Evolutionary conservation across 2,888 invertebrate species (phyloP).

Genomic region (Drosophila paucipuncta): DNA sequence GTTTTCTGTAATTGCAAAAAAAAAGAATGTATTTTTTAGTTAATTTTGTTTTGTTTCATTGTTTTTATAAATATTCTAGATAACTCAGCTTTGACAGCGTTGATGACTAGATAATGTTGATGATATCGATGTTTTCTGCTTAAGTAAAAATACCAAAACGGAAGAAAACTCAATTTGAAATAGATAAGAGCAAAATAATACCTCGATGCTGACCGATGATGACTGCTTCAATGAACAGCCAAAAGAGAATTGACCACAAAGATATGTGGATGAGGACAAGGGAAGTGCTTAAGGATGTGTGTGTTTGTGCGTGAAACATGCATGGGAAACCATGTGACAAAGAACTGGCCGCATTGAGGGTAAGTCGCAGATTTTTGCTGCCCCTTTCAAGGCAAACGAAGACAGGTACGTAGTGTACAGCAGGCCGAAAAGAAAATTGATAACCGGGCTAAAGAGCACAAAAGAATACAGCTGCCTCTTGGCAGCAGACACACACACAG

Average conservation of each 20-base stretch:
- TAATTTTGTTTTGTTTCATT: slow-evolving; percentile 3
- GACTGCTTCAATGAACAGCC: slow-evolving; percentile 15
- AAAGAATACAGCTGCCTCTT: slow-evolving; percentile 57
- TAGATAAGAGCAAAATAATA: neutral
- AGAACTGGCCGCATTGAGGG: slow-evolving; percentile 34
- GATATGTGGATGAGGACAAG: slow-evolving; percentile 30
- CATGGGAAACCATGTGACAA: slow-evolving; percentile 29
- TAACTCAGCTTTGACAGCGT: neutral
- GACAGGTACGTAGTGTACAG: slow-evolving; percentile 45
- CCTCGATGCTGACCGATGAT: slow-evolving; percentile 13
- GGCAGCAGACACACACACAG: slow-evolving; percentile 15
- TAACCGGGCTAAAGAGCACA: slow-evolving; percentile 40
- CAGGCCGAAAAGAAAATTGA: slow-evolving; percentile 42
- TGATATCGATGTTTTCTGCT: slow-evolving; percentile 7
- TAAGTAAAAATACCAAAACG: neutral
- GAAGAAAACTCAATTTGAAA: slow-evolving; percentile 17
- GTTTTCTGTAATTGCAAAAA: slow-evolving; percentile 38
- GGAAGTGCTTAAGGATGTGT: slow-evolving; percentile 41
- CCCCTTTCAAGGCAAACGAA: slow-evolving; percentile 32
- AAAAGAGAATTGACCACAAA: slow-evolving; percentile 30
- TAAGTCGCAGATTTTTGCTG: slow-evolving; percentile 45
- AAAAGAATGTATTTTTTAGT: slow-evolving; percentile 2
- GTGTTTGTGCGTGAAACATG: slow-evolving; percentile 12
- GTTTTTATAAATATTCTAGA: neutral
- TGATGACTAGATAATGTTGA: neutral